Base-by-base conservation (phyloP, 2,113 vertebrate species). In the Mobula hypostoma region DNA sequence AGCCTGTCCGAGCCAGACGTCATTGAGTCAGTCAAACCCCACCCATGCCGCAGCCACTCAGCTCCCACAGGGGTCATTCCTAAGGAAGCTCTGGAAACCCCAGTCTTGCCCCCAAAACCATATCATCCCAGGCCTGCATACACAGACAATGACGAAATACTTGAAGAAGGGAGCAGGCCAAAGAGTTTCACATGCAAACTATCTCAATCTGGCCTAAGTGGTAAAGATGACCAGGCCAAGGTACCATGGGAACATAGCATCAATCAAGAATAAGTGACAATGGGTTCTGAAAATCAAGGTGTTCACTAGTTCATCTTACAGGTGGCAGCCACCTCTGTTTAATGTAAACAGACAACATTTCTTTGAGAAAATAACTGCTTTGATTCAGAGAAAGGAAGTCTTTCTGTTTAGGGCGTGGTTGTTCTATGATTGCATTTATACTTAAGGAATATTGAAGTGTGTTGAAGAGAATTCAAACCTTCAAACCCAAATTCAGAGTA, bases 241-340 rank as follows among this genome's bases (percentile, higher is more conserved):
- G 97, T 98, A 94, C 96, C 98, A 2, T 99, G 98, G 98, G 98
- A 99, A 96, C 98, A 98, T 3, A 96, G 98, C 96, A 98, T 98
- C 96, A 97, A 97, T 0, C 98, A 98, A 96, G 98, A 98, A 96
- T 98, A 98, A 95, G 95, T 96, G 95, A 90, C 61, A 93, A 74
- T 14, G 11, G 40, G 70, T 36, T 21, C 91, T 93, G 68, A 74
- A 93, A 74, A 93, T 27, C 24, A 93, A 93, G 70, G 68, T 93
- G 36, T 56, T 93, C 68, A 48, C 70, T 93, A 70, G 91, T 93
- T 74, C 91, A 74, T 74, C 70, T 70, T 76, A 72, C 32, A 40
- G 36, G 68, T 74, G 68, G 48, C 70, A 93, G 70, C 68, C 91
- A 93, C 70, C 91, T 93, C 70, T 74, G 40, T 93, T 93, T 74